phyloP scores from a whole-genome alignment of 2,888 invertebrate genomes.

The Tuta absoluta region DNA sequence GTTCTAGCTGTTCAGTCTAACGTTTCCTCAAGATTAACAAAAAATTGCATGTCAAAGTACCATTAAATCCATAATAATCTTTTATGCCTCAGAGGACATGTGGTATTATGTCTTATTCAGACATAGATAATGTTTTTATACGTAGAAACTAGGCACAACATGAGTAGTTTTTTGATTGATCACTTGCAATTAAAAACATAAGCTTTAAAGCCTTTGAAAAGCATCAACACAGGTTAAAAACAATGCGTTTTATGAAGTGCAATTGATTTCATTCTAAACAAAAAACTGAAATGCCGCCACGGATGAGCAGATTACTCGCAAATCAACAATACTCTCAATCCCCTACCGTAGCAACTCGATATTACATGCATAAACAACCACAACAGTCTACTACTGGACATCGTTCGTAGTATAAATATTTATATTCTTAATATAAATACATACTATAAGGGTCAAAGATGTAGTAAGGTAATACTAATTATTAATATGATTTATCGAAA shows the following conservation, averaged over 20 bases:
- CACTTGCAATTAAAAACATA: neutral
- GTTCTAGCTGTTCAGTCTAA: too few relatives aligned
- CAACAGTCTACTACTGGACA: too few relatives aligned
- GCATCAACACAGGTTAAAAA: neutral
- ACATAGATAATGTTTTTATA: neutral
- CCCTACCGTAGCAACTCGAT: constrained; percentile 7
- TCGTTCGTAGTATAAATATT: too few relatives aligned
- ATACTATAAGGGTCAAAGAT: too few relatives aligned
- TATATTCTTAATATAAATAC: too few relatives aligned
- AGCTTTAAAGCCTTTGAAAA: constrained; percentile 1
- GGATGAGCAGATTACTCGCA: constrained; percentile 26
- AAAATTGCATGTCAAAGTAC: too few relatives aligned
- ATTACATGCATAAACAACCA: neutral
- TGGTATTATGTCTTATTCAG: neutral
- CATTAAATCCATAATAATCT: too few relatives aligned
- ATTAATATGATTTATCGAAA: too few relatives aligned
- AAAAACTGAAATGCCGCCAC: constrained; percentile 20
- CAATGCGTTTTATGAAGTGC: constrained; percentile 3
- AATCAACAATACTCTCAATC: constrained; percentile 11
- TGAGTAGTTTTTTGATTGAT: neutral
- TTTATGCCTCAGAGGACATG: neutral
- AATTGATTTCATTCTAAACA: neutral
- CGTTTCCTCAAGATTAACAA: too few relatives aligned
- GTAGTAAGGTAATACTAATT: too few relatives aligned
- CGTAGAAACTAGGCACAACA: too few relatives aligned